Conservation (phyloP, 1,140 invertebrate species). For the Neodiprion fabricii region DNA sequence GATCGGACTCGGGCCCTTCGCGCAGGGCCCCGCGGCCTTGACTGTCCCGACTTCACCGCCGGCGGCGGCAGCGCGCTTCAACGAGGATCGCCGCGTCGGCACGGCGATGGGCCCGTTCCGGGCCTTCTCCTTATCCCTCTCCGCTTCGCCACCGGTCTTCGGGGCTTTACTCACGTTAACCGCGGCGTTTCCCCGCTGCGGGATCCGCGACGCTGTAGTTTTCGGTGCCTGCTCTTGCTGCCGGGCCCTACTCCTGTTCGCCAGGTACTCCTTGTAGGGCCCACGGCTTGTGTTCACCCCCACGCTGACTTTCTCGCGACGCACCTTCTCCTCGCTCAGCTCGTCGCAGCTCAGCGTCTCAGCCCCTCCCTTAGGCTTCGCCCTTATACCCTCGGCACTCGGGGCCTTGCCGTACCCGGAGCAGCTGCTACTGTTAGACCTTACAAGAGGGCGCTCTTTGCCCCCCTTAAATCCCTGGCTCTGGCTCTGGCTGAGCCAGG, state of each 20-base stretch:
- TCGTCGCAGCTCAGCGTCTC: constrained; percentile 47
- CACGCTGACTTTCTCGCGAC: constrained; percentile 31
- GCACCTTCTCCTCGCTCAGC: constrained; percentile 31
- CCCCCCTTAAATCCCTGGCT: constrained; percentile 15
- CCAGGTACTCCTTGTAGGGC: constrained; percentile 43
- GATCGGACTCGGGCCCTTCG: constrained; percentile 12
- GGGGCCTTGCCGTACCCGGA: constrained; percentile 41
- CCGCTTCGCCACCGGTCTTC: no score
- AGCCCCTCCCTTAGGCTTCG: constrained; percentile 30
- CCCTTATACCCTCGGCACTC: constrained; percentile 32
- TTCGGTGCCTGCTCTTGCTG: constrained; percentile 35
- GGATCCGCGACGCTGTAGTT: constrained; percentile 32
- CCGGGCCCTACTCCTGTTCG: constrained; percentile 31
- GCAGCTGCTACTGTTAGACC: constrained; percentile 49
- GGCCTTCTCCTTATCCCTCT: no score
- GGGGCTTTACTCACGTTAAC: no score
- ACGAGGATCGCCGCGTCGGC: neutral
- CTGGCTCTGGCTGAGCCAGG: constrained; percentile 44
- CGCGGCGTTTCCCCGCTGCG: constrained; percentile 31
- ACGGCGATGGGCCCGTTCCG: neutral
- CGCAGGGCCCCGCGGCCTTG: constrained; percentile 12
- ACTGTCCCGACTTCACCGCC: constrained; percentile 14
- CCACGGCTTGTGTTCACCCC: constrained; percentile 35
- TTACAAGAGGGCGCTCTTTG: constrained; percentile 26
- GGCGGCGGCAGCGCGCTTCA: neutral